Evolutionary conservation across 2,113 vertebrate species (phyloP).

Genomic region (Hypocryptadius cinnamomeus): DNA sequence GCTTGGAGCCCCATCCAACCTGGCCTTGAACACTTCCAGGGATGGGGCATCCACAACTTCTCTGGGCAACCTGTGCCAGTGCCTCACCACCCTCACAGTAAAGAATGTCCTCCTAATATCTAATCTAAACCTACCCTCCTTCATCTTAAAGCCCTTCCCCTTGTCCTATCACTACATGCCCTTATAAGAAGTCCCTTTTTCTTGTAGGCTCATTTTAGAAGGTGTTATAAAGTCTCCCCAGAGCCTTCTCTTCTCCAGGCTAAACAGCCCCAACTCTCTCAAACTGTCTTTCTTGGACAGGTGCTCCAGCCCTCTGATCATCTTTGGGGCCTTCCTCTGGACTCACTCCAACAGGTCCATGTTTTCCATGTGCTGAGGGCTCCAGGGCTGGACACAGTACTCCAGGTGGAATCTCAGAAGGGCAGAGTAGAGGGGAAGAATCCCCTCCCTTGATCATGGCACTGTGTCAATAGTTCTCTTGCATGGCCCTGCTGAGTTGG

Average conservation of each 20-base stretch:
- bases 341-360: fast-evolving
- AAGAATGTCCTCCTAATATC: background rate
- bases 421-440: background rate
- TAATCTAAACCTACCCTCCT: background rate
- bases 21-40: background rate
- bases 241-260: background rate
- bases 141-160: background rate
- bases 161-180: background rate
- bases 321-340: background rate
- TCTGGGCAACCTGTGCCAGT: background rate
- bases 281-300: background rate
- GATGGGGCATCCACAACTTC: background rate
- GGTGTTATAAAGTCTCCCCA: background rate
- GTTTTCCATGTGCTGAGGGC: background rate
- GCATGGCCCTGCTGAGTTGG: background rate
- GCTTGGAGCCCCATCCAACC: background rate
- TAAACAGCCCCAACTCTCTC: background rate
- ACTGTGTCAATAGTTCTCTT: background rate
- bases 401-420: background rate
- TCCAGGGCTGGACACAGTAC: background rate
- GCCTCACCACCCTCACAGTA: background rate
- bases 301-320: background rate
- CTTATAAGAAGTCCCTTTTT: background rate
- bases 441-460: background rate
- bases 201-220: background rate